A percentile compares a stretch with the other conserved stretches of the same genome.
Evolutionary conservation across 2,113 vertebrate species (phyloP).

Genomic region (Myanophis thanlyinensis): DNA sequence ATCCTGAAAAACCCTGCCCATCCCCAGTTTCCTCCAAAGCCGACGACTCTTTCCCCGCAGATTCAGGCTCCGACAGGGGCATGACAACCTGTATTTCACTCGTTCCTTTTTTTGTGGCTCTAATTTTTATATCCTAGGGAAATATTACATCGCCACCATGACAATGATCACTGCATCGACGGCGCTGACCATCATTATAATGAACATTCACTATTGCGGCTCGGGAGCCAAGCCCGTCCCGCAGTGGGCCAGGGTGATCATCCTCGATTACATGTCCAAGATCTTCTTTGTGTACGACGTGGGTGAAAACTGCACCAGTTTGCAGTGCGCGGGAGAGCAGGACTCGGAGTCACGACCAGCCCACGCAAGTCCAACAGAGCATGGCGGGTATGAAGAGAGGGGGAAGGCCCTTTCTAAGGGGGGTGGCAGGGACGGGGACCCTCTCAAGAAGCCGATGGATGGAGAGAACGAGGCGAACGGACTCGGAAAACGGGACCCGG

Average conservation of each 20-base stretch:
- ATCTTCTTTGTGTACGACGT: slow-evolving; percentile 94
- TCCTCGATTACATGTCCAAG: slow-evolving; percentile 96
- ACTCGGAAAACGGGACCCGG: slow-evolving; percentile 50
- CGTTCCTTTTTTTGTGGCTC: not conserved
- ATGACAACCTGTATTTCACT: not conserved
- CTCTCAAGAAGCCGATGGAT: slow-evolving; percentile 57
- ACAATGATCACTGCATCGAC: slow-evolving; percentile 98
- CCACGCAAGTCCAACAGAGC: slow-evolving; percentile 23
- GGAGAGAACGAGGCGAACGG: slow-evolving; percentile 65
- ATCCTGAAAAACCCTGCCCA: too few species aligned
- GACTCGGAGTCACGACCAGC: slow-evolving; percentile 21
- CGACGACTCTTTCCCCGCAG: too few species aligned
- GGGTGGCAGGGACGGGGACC: slow-evolving; percentile 46
- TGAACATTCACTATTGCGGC: slow-evolving; percentile 98
- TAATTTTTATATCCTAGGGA: slow-evolving; percentile 73
- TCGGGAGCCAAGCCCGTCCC: slow-evolving; percentile 94
- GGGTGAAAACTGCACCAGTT: slow-evolving; percentile 88
- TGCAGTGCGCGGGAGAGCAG: slow-evolving; percentile 62
- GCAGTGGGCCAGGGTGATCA: slow-evolving; percentile 92
- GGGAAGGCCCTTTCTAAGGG: slow-evolving; percentile 29
- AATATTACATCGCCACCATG: slow-evolving; percentile 99
- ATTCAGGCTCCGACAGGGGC: too few species aligned
- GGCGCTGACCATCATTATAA: slow-evolving; percentile 95
- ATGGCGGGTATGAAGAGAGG: slow-evolving; percentile 50
- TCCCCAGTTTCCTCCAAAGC: too few species aligned